A percentile compares a stretch with the other conserved stretches of the same genome.
Evolutionary conservation across 2,797 vertebrate genomes (phyloP).

Genomic region (Pseudochirops corinnae): DNA sequence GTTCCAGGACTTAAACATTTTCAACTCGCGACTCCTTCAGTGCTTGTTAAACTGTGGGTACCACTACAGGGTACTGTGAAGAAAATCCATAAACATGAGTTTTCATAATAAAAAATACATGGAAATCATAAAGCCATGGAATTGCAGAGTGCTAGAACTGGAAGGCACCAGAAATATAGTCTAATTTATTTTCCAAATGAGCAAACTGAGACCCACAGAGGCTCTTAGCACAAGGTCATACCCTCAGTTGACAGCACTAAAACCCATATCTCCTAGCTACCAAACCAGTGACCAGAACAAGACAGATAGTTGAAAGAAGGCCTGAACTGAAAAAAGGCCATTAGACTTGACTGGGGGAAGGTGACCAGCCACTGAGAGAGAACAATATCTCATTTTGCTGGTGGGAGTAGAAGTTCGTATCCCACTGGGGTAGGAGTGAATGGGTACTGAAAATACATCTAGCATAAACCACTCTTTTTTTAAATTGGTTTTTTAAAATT

Average conservation of each 20-base stretch:
- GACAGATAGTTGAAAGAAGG: neutral
- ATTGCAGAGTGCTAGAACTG: neutral
- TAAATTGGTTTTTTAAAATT: neutral
- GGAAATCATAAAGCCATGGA: neutral
- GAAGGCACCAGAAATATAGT: neutral
- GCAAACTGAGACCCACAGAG: neutral
- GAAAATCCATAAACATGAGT: neutral
- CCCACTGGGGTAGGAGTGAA: neutral
- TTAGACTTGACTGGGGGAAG: neutral
- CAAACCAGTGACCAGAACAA: neutral
- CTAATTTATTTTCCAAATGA: neutral
- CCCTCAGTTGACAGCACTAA: too few relatives aligned
- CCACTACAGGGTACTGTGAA: neutral
- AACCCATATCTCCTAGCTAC: neutral
- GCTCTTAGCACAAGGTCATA: neutral
- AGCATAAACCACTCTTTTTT: neutral
- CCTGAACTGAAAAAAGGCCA: neutral
- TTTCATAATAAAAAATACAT: neutral
- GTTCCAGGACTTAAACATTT: too few relatives aligned
- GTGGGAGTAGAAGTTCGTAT: neutral
- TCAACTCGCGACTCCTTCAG: too few relatives aligned
- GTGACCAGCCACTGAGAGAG: neutral
- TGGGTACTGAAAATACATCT: neutral
- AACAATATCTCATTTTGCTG: neutral
- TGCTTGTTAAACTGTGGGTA: too few relatives aligned